phyloP scores from a whole-genome alignment of 2,113 vertebrate genomes.

The Solea senegalensis region DNA sequence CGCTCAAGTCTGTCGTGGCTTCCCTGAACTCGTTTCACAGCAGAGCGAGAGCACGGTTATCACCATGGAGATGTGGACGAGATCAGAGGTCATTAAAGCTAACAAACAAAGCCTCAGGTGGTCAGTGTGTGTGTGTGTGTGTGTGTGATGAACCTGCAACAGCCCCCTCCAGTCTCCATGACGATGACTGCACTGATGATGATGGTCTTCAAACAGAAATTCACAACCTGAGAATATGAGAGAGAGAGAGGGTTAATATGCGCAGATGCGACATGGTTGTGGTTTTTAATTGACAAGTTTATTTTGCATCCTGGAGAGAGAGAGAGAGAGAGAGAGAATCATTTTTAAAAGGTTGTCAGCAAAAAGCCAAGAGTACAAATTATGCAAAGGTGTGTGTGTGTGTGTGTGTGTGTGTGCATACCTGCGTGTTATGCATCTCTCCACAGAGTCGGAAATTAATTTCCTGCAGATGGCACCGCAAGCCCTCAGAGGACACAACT shows the following conservation, averaged over 20 bases:
- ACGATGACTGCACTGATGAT: too few species aligned
- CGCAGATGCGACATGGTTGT: too few species aligned
- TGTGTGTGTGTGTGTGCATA: background rate
- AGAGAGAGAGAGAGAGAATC: too few species aligned
- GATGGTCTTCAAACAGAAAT: too few species aligned
- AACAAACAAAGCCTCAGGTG: conserved; percentile 17
- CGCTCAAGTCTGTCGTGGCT: background rate
- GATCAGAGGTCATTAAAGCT: conserved; percentile 12
- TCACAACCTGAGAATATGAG: too few species aligned
- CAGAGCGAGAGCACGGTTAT: background rate
- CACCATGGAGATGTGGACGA: conserved; percentile 1
- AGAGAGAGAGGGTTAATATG: too few species aligned
- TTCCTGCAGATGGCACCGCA: conserved; percentile 57
- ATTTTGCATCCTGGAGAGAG: too few species aligned
- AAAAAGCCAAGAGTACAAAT: too few species aligned
- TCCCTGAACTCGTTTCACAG: background rate
- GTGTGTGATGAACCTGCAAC: background rate
- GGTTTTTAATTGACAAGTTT: too few species aligned
- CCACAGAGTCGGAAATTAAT: conserved; percentile 26
- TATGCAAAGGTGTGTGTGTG: background rate
- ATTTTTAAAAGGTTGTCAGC: too few species aligned
- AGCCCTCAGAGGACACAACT: conserved; percentile 28
- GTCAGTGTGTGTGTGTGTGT: background rate
- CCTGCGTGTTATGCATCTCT: conserved; percentile 9
- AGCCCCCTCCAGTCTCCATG: too few species aligned